These are phyloP conservation scores for Zosterops japonicus DNA, from an alignment of 2,113 vertebrate genomes.

Conservation along the genomic window DNA sequence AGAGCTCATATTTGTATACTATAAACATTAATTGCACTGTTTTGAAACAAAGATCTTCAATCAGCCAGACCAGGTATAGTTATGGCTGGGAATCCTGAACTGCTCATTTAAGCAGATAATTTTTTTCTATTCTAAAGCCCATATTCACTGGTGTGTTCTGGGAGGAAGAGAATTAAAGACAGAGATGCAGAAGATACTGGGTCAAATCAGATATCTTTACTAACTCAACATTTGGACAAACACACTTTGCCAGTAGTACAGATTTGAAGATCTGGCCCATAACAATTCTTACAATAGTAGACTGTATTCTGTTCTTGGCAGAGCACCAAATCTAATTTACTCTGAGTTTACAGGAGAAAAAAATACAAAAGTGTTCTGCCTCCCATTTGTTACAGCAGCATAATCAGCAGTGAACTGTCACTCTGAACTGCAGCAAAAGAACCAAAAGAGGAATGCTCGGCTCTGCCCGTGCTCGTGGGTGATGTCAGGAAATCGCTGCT, in stretches of 20 bases:
- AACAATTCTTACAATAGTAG: slow-evolving; percentile 3
- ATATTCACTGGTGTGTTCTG: not conserved
- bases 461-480: not conserved
- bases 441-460: not conserved
- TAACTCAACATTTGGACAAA: slow-evolving; percentile 31
- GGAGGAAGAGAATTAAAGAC: not conserved
- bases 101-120: not conserved
- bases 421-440: not conserved
- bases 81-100: not conserved
- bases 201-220: slow-evolving; percentile 29
- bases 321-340: slow-evolving; percentile 48
- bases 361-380: not conserved
- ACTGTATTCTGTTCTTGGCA: slow-evolving; percentile 8
- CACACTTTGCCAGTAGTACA: slow-evolving; percentile 3
- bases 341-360: slow-evolving; percentile 7
- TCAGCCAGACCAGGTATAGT: not conserved
- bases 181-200: not conserved
- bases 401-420: not conserved
- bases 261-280: slow-evolving; percentile 35
- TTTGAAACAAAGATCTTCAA: not conserved
- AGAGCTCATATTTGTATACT: not conserved
- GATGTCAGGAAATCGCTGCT: slow-evolving; percentile 4
- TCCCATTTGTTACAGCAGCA: not conserved
- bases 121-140: not conserved
- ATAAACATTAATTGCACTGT: not conserved